These are phyloP conservation scores for Pangasius sanitwongsei DNA, from an alignment of 2,797 vertebrate genomes.

Conservation along the genomic window DNA sequence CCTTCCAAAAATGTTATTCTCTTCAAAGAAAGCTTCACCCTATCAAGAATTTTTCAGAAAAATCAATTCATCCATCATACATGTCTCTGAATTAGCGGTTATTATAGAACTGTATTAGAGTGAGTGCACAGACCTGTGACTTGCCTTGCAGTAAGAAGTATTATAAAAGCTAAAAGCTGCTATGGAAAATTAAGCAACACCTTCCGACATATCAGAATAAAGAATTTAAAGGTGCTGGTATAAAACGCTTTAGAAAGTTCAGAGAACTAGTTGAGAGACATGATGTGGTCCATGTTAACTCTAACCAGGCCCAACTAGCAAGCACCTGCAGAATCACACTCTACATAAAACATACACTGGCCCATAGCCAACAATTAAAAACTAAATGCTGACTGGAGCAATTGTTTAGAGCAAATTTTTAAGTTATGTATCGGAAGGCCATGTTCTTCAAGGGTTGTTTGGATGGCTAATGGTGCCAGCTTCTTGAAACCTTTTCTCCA, in stretches of 20 bases:
- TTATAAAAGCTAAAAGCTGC: not conserved
- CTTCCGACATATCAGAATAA: not conserved
- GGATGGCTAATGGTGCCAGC: not conserved
- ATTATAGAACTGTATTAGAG: not conserved
- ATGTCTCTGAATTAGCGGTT: not conserved
- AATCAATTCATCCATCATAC: not conserved
- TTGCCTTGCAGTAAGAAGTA: not conserved
- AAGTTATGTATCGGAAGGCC: not conserved
- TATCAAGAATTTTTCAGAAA: not conserved
- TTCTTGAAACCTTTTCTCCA: not conserved
- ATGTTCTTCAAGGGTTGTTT: not conserved
- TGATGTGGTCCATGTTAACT: not conserved
- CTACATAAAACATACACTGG: not conserved
- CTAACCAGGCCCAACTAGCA: not conserved
- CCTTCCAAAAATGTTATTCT: not conserved
- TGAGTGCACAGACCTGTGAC: not conserved
- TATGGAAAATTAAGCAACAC: not conserved
- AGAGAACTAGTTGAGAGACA: not conserved
- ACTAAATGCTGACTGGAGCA: not conserved
- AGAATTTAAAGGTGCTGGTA: not conserved
- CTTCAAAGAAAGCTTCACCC: not conserved
- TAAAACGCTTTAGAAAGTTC: not conserved
- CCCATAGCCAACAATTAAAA: not conserved
- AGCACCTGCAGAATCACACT: not conserved
- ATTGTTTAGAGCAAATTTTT: not conserved